Evolutionary conservation across 2,113 vertebrate genomes (phyloP), one percentile per base, ranked within the genome.

Genomic region (Chroicocephalus ridibundus): DNA sequence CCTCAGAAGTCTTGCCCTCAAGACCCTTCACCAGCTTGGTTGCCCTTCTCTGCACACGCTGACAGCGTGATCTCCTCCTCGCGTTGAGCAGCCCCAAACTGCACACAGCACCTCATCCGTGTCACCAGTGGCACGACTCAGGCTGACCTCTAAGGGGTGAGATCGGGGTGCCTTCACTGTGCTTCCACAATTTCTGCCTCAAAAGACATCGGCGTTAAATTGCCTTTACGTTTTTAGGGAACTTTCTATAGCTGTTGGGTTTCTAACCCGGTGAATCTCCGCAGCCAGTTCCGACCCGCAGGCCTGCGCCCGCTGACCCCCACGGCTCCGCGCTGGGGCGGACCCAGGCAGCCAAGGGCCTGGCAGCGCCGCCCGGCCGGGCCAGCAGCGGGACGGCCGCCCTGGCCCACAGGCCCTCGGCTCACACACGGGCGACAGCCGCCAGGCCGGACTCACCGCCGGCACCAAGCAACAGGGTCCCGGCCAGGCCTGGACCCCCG

Each of bases 151-250:
- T 1, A 3, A 42, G 4, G 27, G 18, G 3, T 0, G 32, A 32
- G 15, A 4, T 0, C 1, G 2, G 4, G 7, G 13, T 2, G 46
- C 32, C 32, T 29, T 7, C 71, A 4, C 0, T 5, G 40, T 0
- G 10, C 2, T 57, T 11, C 36, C 61, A 22, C 15, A 2, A 25
- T 8, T 26, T 13, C n/a, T 14, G 32, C 17, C 55, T 36, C 51
- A 3, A 18, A 26, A 16, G 1, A 9, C 36, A 26, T 0, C 0
- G 21, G 4, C 5, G 5, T 8, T 18, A 6, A 36, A 60, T 29
- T 9, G 13, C 15, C 24, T n/a, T 4, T 1, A 8, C 14, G 0
- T 6, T 64, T 78, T 4, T 0, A 1, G 15, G 10, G 5, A 36
- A 15, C 34, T 79, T 64, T 15, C 3, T 7, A 15, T 0, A 15